phyloP scores from a whole-genome alignment of 2,797 vertebrate genomes.

The Malurus leucopterus region DNA sequence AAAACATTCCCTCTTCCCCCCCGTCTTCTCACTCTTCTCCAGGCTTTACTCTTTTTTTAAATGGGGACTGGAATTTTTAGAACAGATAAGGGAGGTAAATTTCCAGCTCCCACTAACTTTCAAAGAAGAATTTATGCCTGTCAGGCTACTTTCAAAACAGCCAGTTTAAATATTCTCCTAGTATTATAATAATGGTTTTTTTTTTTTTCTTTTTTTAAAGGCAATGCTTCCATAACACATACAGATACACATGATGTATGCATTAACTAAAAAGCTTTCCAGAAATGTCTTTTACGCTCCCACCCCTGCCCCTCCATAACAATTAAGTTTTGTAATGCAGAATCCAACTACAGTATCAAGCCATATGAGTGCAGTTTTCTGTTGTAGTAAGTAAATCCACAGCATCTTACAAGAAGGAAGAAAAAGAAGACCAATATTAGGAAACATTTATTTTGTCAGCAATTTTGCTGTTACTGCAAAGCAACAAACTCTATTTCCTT shows the following conservation, averaged over 20 bases:
- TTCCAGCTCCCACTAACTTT: neutral
- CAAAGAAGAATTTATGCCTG: neutral
- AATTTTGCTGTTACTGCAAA: neutral
- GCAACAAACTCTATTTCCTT: neutral
- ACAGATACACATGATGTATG: neutral
- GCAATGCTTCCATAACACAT: neutral
- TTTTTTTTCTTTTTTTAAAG: neutral
- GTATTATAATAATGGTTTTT: neutral
- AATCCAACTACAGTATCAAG: neutral
- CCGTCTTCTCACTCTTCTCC: neutral
- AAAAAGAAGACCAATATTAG: neutral
- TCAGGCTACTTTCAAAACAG: neutral
- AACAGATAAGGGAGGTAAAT: neutral
- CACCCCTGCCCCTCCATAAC: neutral
- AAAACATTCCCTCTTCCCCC: neutral
- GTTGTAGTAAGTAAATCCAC: neutral
- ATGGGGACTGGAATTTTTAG: neutral
- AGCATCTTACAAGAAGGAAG: neutral
- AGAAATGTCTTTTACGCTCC: neutral
- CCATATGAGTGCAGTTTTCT: neutral
- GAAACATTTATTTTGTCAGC: neutral
- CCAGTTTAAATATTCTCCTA: neutral
- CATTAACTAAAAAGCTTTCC: neutral
- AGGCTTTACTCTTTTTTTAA: neutral
- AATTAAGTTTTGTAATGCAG: neutral